Evolutionary conservation across 2,797 vertebrate species (phyloP), one percentile per base, ranked within the genome.

Genomic region (Eurystomus glaucurus): DNA sequence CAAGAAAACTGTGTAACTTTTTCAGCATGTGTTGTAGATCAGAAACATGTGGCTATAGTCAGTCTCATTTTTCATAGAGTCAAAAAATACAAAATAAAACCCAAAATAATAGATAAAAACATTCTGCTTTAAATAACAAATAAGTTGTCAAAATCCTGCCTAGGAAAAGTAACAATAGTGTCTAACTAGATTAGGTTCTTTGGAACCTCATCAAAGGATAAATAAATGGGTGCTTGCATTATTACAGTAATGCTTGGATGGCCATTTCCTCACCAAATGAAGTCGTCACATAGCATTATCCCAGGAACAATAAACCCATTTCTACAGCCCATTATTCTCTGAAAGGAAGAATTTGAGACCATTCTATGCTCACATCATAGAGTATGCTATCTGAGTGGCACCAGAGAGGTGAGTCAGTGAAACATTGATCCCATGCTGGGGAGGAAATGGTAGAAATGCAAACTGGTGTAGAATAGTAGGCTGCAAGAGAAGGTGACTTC

Each of bases 161-260:
- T 39, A 58, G 6, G 11, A 77, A 82, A 87, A 87, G 65, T 66
- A 95, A 74, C 26, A 93, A 85, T 66, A 90, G 25, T 26, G 28
- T 81, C 26, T 87, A 91, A 93, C 35, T 79, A 85, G 62, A 95
- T 94, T 95, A 90, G 54, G 41, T 19, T 93, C 15, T 93, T 92
- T 90, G 86, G 90, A 93, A 87, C 43, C 55, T 94, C 74, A 92
- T 91, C 77, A 94, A 90, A 85, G 46, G 43, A 89, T 85, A 91
- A 94, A 95, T 85, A 95, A 96, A 92, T 90, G 90, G 97, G 33
- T 78, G 57, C 39, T 94, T 89, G 75, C 28, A 83, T 95, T 96
- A 91, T 95, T 90, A 55, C 14, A 74, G 54, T 74, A 48, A 83
- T 75, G 58, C 74, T 93, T 96, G 90, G 55, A 88, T 88, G 66